Evolutionary conservation across 1,140 invertebrate species (phyloP), one percentile per base, ranked within the genome.

Genomic region (Drosophila arizonae): DNA sequence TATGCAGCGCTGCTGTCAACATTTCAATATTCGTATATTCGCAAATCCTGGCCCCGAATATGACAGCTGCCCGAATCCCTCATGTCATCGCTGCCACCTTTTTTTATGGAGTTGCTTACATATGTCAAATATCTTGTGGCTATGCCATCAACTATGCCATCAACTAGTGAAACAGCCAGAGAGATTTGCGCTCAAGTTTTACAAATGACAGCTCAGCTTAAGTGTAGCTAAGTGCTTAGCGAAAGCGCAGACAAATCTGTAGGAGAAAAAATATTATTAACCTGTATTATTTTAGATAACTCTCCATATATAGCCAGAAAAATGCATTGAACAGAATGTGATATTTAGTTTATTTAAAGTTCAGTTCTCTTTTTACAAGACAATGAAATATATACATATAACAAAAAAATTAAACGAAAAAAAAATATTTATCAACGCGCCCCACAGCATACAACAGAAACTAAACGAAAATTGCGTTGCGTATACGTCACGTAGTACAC

Each of bases 1-100:
- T 41, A 63, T 63, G 51, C 52, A 63, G 36, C 10, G 13, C 58
- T 69, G 58, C 69, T 55, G 67, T 70, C 51, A 65, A 33, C 50
- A 63, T 50, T 62, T 61, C 39, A 50, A 41, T 60, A 60, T 24
- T 62, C 28, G 46, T 11, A 30, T 46, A 26, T 46, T 33, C 72
- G 61, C 43, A 85, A 85, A 81, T 81, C 81, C 81, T 63, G 65
- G 67, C 67, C 78, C 70, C 64, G 71, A 67, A 71, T 76, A 79
- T 87, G 81, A 86, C 81, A 86, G 80, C 48, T 86, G 82, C 67
- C 77, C 72, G 60, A 72, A 54, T 45, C 63, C 60, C 36, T 43
- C 85, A 80, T 85, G 69, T 52, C 62, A 67, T n/a, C 72, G 50
- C 78, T 57, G 70, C 70, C 70, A 77, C 71, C 33, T 33, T 73